Evolutionary conservation across 2,797 vertebrate genomes (phyloP), one percentile per base, ranked within the genome.

Genomic region (Malacoctenus gilli): DNA sequence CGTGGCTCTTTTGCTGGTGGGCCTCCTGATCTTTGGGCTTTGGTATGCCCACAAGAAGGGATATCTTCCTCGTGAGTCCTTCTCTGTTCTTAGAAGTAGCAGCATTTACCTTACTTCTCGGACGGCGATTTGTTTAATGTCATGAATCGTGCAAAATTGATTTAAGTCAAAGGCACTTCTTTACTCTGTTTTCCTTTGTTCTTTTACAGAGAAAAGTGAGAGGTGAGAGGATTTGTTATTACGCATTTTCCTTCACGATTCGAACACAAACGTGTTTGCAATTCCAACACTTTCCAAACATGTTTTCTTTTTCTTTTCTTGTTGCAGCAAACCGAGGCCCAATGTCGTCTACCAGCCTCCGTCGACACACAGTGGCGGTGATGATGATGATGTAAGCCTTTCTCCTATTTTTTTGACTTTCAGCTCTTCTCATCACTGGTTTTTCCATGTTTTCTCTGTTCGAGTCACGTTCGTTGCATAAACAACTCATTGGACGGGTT

Each of bases 1-100:
- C 0, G 73, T 97, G 4, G 84, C 84, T 7, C 83, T 96, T 12
- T 80, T 97, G 49, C 81, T 95, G 0, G 43, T 97, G 25, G 91
- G 13, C 0, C 22, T 94, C 2, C 71, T 93, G 42, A 77, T 40
- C 41, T 82, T 94, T 6, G 95, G 85, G 1, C 0, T 97, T 84
- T 97, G 95, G 95, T 97, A 88, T 4, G 95, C 95, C 52, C 64
- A 91, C 31, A 93, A 89, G 58, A 94, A 93, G 22, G 95, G 95
- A 80, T 96, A 91, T 85, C 89, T 96, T 31, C 88, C 91, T 50
- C 91, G 95, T 98, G 80, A 94, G 95, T 93, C 11, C 16, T 16
- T 28, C 9, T 1, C 49, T 7, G 42, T 18, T 13, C 37, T 43
- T 37, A 31, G 23, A 32, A 23, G 20, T 56, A 3, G 22, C n/a